Base-by-base conservation (phyloP, 2,113 vertebrate genomes). In the Empidonax traillii region DNA sequence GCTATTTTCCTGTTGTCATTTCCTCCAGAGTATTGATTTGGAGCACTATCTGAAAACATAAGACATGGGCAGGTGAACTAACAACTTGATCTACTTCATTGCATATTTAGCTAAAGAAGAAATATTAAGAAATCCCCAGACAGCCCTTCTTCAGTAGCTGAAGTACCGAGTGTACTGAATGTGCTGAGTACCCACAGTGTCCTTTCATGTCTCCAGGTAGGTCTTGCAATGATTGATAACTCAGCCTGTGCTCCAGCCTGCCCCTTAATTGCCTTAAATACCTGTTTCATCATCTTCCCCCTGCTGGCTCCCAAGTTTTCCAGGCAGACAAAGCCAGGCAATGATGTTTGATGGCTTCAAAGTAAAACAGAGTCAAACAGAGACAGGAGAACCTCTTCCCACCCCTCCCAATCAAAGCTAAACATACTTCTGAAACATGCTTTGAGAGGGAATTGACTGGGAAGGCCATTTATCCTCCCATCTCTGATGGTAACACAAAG, bases 221-320 rank as follows among this genome's bases (percentile, higher is more conserved):
- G 76, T 81, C 88, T 63, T 58, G 62, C 35, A 86, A 25, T 87
- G 87, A 93, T 47, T 93, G 93, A 96, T 88, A 92, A 95, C 77
- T 66, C 66, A 76, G 73, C 66, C 66, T 91, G 43, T 91, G 96
- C 91, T 93, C 68, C 76, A 96, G 90, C 94, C 92, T 89, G 78
- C 91, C 74, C 68, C 77, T 72, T 88, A 91, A 89, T 94, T 96
- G 86, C 85, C 67, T 95, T 86, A 94, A 90, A 92, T 63, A 67
- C 74, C 28, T 84, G 28, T 95, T 93, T 88, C 72, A 72, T 74
- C 73, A 77, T 37, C 88, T 86, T 90, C 61, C 72, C 53, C 66
- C 75, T 55, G 35, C 89, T 63, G 49, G 49, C 47, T 88, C 84
- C 84, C 75, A 87, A 84, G 53, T 87, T 23, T 75, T 49, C 90